Conservation (phyloP, 1,140 invertebrate species). For the Daktulosphaira vitifoliae region DNA sequence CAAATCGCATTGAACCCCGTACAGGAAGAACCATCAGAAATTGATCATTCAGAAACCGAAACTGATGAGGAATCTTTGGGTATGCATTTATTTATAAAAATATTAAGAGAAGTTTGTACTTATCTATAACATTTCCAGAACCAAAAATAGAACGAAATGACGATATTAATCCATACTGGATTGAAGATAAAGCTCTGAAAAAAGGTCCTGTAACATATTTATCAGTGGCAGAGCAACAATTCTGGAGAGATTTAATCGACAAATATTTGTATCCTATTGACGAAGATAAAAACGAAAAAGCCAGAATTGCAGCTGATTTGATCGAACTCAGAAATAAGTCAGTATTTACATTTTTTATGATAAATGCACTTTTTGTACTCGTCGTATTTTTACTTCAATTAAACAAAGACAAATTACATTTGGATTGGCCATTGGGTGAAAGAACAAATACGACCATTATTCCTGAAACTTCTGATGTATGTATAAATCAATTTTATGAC, state of each 20-base stretch:
- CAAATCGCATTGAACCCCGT: constrained; percentile 34
- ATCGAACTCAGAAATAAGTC: constrained; percentile 91
- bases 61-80: constrained; percentile 37
- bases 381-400: constrained; percentile 96
- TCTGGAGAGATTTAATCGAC: constrained; percentile 89
- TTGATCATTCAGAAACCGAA: not conserved
- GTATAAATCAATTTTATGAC: not conserved
- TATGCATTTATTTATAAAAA: not conserved
- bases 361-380: constrained; percentile 97
- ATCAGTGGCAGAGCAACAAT: constrained; percentile 69
- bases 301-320: constrained; percentile 75
- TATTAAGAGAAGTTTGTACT: not conserved
- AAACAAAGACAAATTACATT: constrained; percentile 92
- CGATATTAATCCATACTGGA: constrained; percentile 86
- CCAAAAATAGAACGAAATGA: constrained; percentile 64
- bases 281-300: constrained; percentile 84
- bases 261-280: constrained; percentile 92
- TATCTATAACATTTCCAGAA: constrained; percentile 39
- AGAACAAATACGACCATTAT: constrained; percentile 90
- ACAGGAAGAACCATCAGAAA: constrained; percentile 23
- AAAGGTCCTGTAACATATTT: constrained; percentile 83
- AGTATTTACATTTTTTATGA: constrained; percentile 97
- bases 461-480: constrained; percentile 79
- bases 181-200: constrained; percentile 80
- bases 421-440: constrained; percentile 87